Conservation (phyloP, 2,113 vertebrate genomes). For the Entomyzon cyanotis region DNA sequence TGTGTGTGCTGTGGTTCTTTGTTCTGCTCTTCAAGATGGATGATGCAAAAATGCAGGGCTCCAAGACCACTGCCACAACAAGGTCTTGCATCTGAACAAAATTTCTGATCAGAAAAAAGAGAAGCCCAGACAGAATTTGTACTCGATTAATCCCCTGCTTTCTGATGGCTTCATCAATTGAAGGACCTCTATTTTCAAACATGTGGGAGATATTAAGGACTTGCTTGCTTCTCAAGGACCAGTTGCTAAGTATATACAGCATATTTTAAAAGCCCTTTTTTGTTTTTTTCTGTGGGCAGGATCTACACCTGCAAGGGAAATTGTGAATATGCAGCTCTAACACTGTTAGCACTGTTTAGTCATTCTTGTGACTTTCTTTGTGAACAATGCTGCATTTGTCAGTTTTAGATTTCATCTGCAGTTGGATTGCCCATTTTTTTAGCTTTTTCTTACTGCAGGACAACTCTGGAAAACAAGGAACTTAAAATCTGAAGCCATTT, state of each 20-base stretch:
- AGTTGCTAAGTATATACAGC: background rate
- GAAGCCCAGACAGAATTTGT: background rate
- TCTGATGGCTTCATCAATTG: background rate
- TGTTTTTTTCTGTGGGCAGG: background rate
- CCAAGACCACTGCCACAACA: background rate
- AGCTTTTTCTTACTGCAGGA: background rate
- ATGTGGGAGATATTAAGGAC: background rate
- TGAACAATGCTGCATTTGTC: background rate
- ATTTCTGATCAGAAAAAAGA: background rate
- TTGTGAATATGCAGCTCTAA: background rate
- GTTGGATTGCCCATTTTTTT: background rate
- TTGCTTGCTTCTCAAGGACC: background rate
- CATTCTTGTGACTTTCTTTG: background rate
- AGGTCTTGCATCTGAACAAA: background rate
- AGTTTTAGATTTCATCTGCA: background rate
- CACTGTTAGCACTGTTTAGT: background rate
- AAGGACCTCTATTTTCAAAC: background rate
- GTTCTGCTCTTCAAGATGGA: background rate
- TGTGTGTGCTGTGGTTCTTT: rapidly evolving
- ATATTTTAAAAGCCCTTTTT: background rate
- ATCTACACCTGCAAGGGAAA: background rate
- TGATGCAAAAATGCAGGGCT: background rate
- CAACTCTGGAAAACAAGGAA: background rate
- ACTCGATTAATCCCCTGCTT: background rate
- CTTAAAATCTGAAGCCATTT: background rate